phyloP scores from a whole-genome alignment of 1,140 invertebrate genomes.

The Drusus annulatus region DNA sequence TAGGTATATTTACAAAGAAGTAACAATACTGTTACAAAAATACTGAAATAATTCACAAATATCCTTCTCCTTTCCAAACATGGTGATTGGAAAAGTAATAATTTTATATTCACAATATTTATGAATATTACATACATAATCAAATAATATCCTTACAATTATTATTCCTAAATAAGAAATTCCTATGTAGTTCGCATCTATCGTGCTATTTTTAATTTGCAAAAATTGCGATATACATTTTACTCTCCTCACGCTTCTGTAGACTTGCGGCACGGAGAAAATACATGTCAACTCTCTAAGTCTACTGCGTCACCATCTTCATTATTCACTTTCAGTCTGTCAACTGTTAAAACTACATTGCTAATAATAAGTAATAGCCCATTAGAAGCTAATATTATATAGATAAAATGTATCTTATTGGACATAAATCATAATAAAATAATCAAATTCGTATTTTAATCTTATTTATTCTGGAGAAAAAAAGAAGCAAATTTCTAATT shows the following conservation, averaged over 20 bases:
- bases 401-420: constrained; percentile 16
- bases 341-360: constrained; percentile 18
- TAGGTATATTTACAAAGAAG: constrained; percentile 34
- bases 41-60: constrained; percentile 38
- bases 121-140: constrained; percentile 11
- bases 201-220: not conserved
- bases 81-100: constrained; percentile 7
- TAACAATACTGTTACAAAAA: constrained; percentile 34
- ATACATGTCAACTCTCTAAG: not conserved
- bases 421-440: not conserved
- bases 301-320: not conserved
- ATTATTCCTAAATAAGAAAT: constrained; percentile 10
- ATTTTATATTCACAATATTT: constrained; percentile 5
- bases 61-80: not conserved
- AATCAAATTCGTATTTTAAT: no score
- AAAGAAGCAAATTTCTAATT: no score
- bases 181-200: not conserved
- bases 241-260: not conserved
- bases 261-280: not conserved
- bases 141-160: not conserved
- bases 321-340: constrained; percentile 8
- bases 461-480: no score
- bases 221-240: not conserved
- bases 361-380: constrained; percentile 23
- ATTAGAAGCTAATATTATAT: not conserved